Conservation (phyloP, 2,888 invertebrate species). For the Scaptomyza polygonia region DNA sequence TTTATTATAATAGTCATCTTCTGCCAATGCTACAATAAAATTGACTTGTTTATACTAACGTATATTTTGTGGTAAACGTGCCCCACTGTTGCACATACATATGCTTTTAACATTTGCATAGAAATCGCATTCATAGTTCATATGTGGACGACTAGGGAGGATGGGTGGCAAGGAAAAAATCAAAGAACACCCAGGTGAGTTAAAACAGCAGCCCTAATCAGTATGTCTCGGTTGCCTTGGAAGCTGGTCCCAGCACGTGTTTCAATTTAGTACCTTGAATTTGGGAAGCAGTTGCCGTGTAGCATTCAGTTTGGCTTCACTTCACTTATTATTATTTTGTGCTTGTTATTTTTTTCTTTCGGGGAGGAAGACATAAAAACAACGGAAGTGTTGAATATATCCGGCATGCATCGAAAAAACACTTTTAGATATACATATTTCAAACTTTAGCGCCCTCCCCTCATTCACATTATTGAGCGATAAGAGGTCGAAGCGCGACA, state of each 20-base stretch:
- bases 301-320: conserved; percentile 13
- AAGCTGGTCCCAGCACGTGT: conserved; percentile 34
- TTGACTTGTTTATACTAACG: conserved; percentile 33
- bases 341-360: conserved; percentile 34
- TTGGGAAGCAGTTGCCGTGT: conserved; percentile 13
- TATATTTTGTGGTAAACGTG: conserved; percentile 18
- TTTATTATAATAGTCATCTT: conserved; percentile 32
- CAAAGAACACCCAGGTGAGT: conserved; percentile 35
- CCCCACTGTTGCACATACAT: conserved; percentile 40
- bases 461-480: conserved; percentile 30
- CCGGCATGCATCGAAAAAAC: conserved; percentile 55
- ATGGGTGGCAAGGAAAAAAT: conserved; percentile 3
- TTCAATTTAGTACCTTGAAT: conserved; percentile 47
- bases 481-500: conserved; percentile 45
- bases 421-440: neutral
- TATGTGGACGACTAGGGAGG: conserved; percentile 11
- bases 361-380: conserved; percentile 73
- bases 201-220: conserved; percentile 24
- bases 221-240: neutral
- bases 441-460: conserved; percentile 6
- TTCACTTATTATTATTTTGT: conserved; percentile 63
- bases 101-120: conserved; percentile 54
- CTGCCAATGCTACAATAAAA: conserved; percentile 28
- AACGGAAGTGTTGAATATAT: conserved; percentile 74
- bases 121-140: conserved; percentile 65